Evolutionary conservation across 1,140 invertebrate genomes (phyloP).

Genomic region (Drosophila eugracilis): DNA sequence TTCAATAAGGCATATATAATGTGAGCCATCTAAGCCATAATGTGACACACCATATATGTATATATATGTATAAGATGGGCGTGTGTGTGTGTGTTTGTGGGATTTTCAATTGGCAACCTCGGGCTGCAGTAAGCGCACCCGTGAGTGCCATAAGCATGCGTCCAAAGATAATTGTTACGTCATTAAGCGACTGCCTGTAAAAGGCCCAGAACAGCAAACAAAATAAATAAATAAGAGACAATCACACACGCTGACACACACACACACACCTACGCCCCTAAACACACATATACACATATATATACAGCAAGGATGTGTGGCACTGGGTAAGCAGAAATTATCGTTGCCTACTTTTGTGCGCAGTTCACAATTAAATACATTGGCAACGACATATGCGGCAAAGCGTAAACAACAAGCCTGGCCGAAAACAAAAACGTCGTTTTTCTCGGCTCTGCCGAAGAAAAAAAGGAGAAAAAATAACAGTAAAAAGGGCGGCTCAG

Average conservation of each 20-base stretch:
- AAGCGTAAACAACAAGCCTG: conserved; percentile 73
- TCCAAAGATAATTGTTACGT: conserved; percentile 81
- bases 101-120: conserved; percentile 73
- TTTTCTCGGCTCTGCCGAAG: conserved; percentile 19
- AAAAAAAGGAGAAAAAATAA: background rate
- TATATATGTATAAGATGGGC: conserved; percentile 1
- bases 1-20: conserved; percentile 48
- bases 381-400: conserved; percentile 77
- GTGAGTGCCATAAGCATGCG: conserved; percentile 70
- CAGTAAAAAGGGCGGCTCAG: conserved; percentile 57
- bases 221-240: conserved; percentile 55
- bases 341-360: conserved; percentile 65
- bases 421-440: conserved; percentile 45
- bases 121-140: conserved; percentile 72
- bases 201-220: conserved; percentile 48
- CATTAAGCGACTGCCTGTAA: conserved; percentile 66
- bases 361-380: conserved; percentile 73
- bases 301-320: background rate
- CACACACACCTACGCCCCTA: conserved; percentile 2
- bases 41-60: conserved; percentile 30
- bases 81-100: conserved; percentile 23
- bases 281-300: conserved; percentile 2
- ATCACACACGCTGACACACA: conserved; percentile 30
- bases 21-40: conserved; percentile 40
- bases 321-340: conserved; percentile 40